Evolutionary conservation across 2,113 vertebrate species (phyloP).

Genomic region (Gobio gobio): DNA sequence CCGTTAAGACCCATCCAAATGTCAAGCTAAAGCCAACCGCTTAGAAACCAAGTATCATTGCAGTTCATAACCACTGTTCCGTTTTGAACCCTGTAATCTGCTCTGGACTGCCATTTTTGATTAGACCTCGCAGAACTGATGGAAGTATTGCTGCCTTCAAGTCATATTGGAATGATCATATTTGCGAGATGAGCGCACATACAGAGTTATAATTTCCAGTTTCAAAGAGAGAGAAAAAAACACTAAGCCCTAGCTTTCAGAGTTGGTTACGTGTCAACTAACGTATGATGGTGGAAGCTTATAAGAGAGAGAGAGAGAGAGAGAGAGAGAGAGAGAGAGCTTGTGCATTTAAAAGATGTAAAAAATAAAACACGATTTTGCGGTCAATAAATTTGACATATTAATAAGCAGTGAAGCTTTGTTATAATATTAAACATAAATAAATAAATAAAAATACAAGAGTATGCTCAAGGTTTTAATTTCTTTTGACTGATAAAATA

Average conservation of each 20-base stretch:
- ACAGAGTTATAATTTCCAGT: neutral
- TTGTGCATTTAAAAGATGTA: no score
- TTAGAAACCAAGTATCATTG: neutral
- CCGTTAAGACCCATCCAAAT: neutral
- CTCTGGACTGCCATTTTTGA: neutral
- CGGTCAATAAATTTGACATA: no score
- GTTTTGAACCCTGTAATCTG: slow-evolving; percentile 6
- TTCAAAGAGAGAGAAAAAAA: neutral
- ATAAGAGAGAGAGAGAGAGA: no score
- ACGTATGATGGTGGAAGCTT: neutral
- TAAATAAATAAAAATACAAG: neutral
- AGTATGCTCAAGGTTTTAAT: neutral
- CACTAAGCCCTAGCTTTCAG: neutral
- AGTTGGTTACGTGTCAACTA: neutral
- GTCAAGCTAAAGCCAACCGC: neutral
- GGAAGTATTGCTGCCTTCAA: slow-evolving; percentile 2
- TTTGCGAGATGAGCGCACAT: neutral
- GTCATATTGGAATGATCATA: neutral
- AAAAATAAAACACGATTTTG: no score
- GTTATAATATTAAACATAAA: no score
- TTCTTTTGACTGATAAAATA: neutral
- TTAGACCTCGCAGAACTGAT: neutral
- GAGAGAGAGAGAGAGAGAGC: no score
- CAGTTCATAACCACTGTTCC: slow-evolving; percentile 16
- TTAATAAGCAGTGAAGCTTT: no score